Base-by-base conservation (phyloP, 2,113 vertebrate species). In the Sterrhoptilus dennistouni region DNA sequence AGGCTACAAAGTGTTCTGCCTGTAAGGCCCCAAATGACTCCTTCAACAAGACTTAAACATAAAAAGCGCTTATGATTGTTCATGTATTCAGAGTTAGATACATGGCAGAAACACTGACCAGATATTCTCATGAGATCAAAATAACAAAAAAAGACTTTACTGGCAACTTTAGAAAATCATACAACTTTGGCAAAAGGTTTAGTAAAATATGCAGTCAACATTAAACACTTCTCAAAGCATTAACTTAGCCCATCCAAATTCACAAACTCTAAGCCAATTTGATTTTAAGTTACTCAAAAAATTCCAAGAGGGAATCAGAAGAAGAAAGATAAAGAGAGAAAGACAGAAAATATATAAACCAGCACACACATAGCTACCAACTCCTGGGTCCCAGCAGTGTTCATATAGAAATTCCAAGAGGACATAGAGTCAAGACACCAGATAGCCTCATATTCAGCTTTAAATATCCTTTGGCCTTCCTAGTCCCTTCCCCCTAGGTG, bases 11-110 rank as follows among this genome's bases (percentile, higher is more conserved):
- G 12, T 40, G 21, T 57, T 83, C 40, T 83, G 52, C 29, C 40
- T 92, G 14, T 64, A 56, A 47, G 59, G 19, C 9, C 36, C 33
- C 56, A 44, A 35, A 61, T 16, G 19, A 31, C 5, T n/a, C 1
- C 0, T 47, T n/a, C 24, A 47, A 11, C 0, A 0, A 65, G 23
- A 24, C 17, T 11, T 38, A 38, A 38, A 72, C 19, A 6, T 29
- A 21, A 35, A 35, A 85, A 45, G 71, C 3, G 13, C 7, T 17
- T 50, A 8, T 11, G 38, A 33, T 21, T 36, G 8, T 72, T 63
- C 47, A 27, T 3, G 13, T 31, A 49, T 15, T 7, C 60, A 35
- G 69, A 65, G 23, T 29, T 24, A 12, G 24, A 50, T 0, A 0
- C 7, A 7, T 11, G 8, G 16, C 10, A 50, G 52, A 66, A 76